Evolutionary conservation across 1,140 invertebrate genomes (phyloP).

Genomic region (Hyposmocoma kahamanoa): DNA sequence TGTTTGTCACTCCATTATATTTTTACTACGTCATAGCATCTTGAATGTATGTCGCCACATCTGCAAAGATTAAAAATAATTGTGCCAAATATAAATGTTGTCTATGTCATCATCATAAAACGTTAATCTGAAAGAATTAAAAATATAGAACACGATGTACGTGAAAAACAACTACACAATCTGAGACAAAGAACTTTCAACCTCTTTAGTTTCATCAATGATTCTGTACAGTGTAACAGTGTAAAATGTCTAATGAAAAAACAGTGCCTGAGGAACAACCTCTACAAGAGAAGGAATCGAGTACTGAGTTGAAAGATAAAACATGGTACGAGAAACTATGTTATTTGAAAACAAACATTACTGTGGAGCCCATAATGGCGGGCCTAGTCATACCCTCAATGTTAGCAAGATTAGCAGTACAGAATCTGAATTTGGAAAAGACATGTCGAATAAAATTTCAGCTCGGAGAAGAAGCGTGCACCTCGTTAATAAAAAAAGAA

Average conservation of each 20-base stretch:
- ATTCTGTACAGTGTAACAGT: background rate
- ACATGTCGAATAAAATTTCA: conserved; percentile 75
- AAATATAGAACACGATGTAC: too few relatives aligned
- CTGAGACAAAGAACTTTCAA: too few relatives aligned
- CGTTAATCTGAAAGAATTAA: too few relatives aligned
- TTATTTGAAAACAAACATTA: conserved; percentile 55
- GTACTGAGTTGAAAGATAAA: conserved; percentile 18
- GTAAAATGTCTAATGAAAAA: conserved; percentile 16
- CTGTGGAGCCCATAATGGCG: conserved; percentile 74
- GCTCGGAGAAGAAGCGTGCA: conserved; percentile 71
- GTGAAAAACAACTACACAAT: too few relatives aligned
- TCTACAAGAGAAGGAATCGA: conserved; percentile 25
- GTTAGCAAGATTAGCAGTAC: conserved; percentile 67
- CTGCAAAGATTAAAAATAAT: too few relatives aligned
- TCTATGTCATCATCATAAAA: too few relatives aligned
- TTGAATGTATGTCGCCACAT: too few relatives aligned
- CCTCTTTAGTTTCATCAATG: too few relatives aligned
- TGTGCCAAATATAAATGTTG: too few relatives aligned
- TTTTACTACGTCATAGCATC: too few relatives aligned
- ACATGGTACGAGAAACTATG: conserved; percentile 35
- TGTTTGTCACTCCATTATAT: too few relatives aligned
- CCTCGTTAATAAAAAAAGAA: conserved; percentile 61
- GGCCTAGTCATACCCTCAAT: conserved; percentile 72
- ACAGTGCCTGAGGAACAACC: conserved; percentile 34
- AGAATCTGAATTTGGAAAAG: conserved; percentile 77